Evolutionary conservation across 1,140 invertebrate genomes (phyloP).

Genomic region (Diachasmimorpha longicaudata): DNA sequence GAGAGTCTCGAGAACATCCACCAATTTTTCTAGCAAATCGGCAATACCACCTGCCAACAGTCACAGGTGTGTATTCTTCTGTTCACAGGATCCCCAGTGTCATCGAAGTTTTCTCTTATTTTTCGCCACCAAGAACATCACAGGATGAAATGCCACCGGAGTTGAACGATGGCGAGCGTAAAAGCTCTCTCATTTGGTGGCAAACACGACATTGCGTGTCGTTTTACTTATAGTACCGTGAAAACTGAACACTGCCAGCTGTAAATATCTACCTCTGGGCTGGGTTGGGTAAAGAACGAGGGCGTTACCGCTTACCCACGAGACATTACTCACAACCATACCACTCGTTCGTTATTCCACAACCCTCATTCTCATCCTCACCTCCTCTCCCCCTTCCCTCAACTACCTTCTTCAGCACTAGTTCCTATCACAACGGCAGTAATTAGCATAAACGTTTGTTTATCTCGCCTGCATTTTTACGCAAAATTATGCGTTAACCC

Average conservation of each 20-base stretch:
- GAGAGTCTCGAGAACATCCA: too few relatives aligned
- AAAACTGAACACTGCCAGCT: slow-evolving; percentile 19
- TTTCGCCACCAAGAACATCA: not conserved
- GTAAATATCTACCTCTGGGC: slow-evolving; percentile 15
- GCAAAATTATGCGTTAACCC: slow-evolving; percentile 15
- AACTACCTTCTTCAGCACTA: not conserved
- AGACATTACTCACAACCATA: slow-evolving; percentile 22
- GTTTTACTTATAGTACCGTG: slow-evolving; percentile 15
- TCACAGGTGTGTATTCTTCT: not conserved
- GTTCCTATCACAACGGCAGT: not conserved
- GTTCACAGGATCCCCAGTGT: not conserved
- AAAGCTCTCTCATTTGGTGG: slow-evolving; percentile 2
- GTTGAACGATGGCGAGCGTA: not conserved
- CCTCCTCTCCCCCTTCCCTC: not conserved
- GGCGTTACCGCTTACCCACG: slow-evolving; percentile 19
- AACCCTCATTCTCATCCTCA: not conserved
- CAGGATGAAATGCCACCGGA: not conserved
- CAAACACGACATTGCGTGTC: slow-evolving; percentile 20
- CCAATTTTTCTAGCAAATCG: too few relatives aligned
- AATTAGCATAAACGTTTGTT: slow-evolving; percentile 37
- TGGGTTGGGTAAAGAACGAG: slow-evolving; percentile 5
- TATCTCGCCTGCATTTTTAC: slow-evolving; percentile 27
- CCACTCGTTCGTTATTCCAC: slow-evolving; percentile 16
- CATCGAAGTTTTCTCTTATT: not conserved
- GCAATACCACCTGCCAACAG: not conserved